A percentile compares a stretch with the other conserved stretches of the same genome.
Evolutionary conservation across 2,113 vertebrate genomes (phyloP).

Genomic region (Cariama cristata): DNA sequence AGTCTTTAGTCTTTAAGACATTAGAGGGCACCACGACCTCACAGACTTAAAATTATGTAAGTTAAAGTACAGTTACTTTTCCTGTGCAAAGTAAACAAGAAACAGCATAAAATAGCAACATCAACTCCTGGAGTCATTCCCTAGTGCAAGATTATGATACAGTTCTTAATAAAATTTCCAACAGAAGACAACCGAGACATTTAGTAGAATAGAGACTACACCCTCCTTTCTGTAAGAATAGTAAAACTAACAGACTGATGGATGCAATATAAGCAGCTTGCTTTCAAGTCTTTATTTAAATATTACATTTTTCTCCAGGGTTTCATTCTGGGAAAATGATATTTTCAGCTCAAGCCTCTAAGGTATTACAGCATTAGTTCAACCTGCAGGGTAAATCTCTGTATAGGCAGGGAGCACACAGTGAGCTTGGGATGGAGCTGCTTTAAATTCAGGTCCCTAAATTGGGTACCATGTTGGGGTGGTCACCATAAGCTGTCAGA

Average conservation of each 20-base stretch:
- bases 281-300: slow-evolving; percentile 27
- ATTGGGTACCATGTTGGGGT: not conserved
- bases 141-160: not conserved
- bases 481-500: not conserved
- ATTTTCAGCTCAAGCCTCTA: slow-evolving; percentile 3
- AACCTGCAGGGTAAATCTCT: not conserved
- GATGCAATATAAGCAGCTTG: not conserved
- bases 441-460: not conserved
- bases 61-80: not conserved
- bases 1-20: not conserved
- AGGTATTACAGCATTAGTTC: not conserved
- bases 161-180: not conserved
- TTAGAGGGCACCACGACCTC: slow-evolving; percentile 45
- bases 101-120: not conserved
- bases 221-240: not conserved
- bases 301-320: slow-evolving; percentile 2
- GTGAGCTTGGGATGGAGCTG: not conserved
- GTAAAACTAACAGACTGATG: not conserved
- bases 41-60: not conserved
- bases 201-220: not conserved
- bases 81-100: not conserved
- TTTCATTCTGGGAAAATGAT: not conserved
- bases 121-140: not conserved
- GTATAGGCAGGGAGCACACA: not conserved
- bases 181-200: not conserved